Percentiles rank a stretch among this genome's conserved stretches.
phyloP scores from a whole-genome alignment of 2,113 vertebrate genomes.

The Pleuronectes platessa region DNA sequence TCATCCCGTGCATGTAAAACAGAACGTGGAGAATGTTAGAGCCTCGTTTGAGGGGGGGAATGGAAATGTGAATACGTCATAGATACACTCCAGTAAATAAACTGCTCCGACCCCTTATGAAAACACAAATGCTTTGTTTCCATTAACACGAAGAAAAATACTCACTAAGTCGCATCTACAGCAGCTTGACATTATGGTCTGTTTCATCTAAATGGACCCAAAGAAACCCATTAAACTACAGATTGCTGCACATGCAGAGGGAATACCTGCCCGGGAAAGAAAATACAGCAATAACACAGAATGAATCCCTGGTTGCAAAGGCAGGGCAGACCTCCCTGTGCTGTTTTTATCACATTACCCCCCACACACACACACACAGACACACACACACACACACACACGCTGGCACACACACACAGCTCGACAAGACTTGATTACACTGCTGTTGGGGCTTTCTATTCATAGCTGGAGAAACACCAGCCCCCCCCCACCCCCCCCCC shows the following conservation, averaged over 20 bases:
- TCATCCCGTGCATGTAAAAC: conserved; percentile 1
- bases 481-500: conserved; percentile 31
- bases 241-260: conserved; percentile 33
- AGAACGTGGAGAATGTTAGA: not conserved
- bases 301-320: conserved; percentile 61
- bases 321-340: conserved; percentile 30
- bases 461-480: conserved; percentile 56
- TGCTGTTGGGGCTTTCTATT: conserved; percentile 55
- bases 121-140: too few relatives aligned
- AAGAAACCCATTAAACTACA: conserved; percentile 53
- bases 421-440: conserved; percentile 59
- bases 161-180: not conserved
- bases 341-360: conserved; percentile 58
- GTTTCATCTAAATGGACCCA: conserved; percentile 36
- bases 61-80: not conserved
- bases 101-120: not conserved
- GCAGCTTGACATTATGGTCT: conserved; percentile 6
- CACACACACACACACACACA: conserved; percentile 14
- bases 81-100: conserved; percentile 21
- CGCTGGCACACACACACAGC: conserved; percentile 3
- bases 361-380: conserved; percentile 22
- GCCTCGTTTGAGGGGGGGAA: conserved; percentile 1
- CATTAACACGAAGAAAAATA: conserved; percentile 17
- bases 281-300: conserved; percentile 55
- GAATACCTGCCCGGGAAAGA: conserved; percentile 38